phyloP scores from a whole-genome alignment of 2,113 vertebrate genomes.

The Proterorhinus semilunaris region DNA sequence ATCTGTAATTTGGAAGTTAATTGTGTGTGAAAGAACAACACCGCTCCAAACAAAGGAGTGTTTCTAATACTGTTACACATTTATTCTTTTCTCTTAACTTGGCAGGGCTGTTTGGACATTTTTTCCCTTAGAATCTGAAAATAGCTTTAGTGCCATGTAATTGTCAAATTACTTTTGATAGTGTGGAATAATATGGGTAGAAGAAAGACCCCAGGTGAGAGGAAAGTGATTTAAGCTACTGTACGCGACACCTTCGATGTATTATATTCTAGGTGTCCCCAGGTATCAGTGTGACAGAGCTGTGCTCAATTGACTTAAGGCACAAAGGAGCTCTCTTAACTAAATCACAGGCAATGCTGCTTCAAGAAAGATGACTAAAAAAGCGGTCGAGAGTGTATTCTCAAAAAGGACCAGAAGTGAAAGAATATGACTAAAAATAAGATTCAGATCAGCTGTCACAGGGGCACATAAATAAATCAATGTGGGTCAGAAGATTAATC shows the following conservation, averaged over 20 bases:
- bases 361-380: not conserved
- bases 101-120: constrained; percentile 1
- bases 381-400: not conserved
- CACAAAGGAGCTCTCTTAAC: not conserved
- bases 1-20: constrained; percentile 38
- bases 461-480: not conserved
- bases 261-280: constrained; percentile 3
- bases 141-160: not conserved
- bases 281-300: constrained; percentile 3
- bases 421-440: not conserved
- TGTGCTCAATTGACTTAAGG: constrained; percentile 5
- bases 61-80: constrained; percentile 9
- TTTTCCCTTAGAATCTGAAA: constrained; percentile 2
- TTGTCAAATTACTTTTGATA: constrained; percentile 7
- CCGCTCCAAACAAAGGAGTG: not conserved
- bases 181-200: not conserved
- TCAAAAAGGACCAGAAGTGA: not conserved
- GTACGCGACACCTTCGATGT: not conserved
- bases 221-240: not conserved
- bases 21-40: constrained; percentile 48
- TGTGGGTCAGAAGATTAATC: not conserved
- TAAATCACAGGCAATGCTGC: not conserved
- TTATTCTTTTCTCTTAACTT: not conserved
- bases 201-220: not conserved
- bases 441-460: not conserved